Base-by-base conservation (phyloP, 2,113 vertebrate species). In the Hassar affinis region DNA sequence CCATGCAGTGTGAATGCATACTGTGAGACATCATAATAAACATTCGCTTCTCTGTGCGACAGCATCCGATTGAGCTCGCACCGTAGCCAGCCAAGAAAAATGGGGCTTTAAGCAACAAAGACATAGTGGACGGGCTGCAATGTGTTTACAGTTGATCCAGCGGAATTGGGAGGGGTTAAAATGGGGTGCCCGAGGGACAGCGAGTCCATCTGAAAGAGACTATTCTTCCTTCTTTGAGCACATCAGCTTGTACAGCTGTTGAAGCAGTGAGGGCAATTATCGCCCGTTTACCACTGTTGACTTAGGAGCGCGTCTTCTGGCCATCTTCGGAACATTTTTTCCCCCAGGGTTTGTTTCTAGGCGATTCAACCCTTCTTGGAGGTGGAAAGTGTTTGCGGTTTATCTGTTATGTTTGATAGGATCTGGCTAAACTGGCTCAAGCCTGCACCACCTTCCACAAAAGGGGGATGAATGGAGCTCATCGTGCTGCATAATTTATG, bases 191-290 rank as follows among this genome's bases (percentile, higher is more conserved):
- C 22, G 33, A n/a, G 38, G 75, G 78, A 76, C 77, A 75, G 25
- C 12, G 59, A 52, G 22, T 79, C 79, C 30, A 33, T 49, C 86
- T 92, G 90, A 93, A 92, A 89, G 86, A 86, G 84, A 59, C 85
- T 88, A 91, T 91, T 93, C 89, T 91, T 89, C 82, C 80, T 85
- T 69, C 85, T 47, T 72, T 15, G 38, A 80, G 81, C 86, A 90
- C 87, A 89, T 91, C 87, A 87, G 79, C 89, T 91, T 86, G 71
- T 86, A 87, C 91, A 88, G 92, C 93, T 92, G 92, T 92, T 86
- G 57, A 82, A 89, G 86, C 89, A 86, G 72, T 38, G 86, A 78
- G 82, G 38, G 78, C 80, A 88, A 90, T 90, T 88, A 91, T 88
- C 88, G 84, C 85, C 82, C 87, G 30, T 86, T 87, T 86, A 83